phyloP scores from a whole-genome alignment of 2,113 vertebrate species.

The Cebidichthys violaceus region DNA sequence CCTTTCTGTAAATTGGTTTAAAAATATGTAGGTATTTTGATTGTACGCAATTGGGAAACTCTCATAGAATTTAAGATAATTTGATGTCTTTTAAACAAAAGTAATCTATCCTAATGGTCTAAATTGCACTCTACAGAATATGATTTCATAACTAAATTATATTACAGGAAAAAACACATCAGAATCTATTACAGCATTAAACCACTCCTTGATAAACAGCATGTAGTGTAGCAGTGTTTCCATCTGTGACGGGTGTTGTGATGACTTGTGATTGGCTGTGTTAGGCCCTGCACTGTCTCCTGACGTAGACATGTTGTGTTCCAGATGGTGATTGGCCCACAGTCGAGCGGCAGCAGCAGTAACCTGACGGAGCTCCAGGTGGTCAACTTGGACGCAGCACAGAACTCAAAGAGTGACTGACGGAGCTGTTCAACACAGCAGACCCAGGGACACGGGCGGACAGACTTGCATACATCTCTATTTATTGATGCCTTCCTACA shows the following conservation, averaged over 20 bases:
- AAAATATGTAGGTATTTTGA: neutral
- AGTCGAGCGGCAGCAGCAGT: conserved; percentile 92
- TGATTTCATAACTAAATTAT: neutral
- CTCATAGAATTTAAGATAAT: neutral
- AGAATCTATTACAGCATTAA: neutral
- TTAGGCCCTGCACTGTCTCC: neutral
- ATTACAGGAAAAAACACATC: neutral
- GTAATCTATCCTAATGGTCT: neutral
- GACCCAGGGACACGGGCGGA: conserved; percentile 43
- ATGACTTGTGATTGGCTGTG: conserved; percentile 38
- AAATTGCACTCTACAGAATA: neutral
- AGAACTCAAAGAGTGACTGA: conserved; percentile 94
- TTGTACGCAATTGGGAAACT: neutral
- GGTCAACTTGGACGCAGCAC: conserved; percentile 91
- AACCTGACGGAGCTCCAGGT: conserved; percentile 98
- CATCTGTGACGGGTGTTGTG: conserved; percentile 37
- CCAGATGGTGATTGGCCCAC: conserved; percentile 99
- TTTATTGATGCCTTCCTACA: conserved; percentile 98
- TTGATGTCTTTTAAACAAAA: neutral
- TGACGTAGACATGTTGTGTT: conserved; percentile 46
- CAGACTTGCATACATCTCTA: conserved; percentile 82
- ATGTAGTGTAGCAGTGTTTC: conserved; percentile 39
- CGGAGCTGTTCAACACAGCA: conserved; percentile 48
- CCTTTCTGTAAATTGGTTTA: neutral
- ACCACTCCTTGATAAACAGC: neutral